Conservation (phyloP, 1,140 invertebrate species). For the Maniola jurtina region DNA sequence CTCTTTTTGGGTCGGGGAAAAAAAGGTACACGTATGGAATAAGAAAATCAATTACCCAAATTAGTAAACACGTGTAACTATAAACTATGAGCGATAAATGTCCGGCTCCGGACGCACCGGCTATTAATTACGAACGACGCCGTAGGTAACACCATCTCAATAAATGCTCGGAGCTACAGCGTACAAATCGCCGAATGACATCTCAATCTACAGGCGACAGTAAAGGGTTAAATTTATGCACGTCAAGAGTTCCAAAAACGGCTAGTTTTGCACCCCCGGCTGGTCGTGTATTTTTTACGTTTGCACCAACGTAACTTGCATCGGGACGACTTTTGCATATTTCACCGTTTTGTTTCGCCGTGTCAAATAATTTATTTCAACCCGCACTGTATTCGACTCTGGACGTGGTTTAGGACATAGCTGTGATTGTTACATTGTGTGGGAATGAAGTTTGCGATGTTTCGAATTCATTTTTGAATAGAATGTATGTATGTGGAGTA, state of each 20-base stretch:
- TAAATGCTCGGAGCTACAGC: slow-evolving; percentile 15
- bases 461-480: not conserved
- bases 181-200: slow-evolving; percentile 34
- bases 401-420: slow-evolving; percentile 34
- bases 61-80: slow-evolving; percentile 1
- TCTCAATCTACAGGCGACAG: slow-evolving; percentile 36
- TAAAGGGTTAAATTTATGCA: slow-evolving; percentile 33
- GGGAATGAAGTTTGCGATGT: slow-evolving; percentile 23
- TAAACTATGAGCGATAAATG: slow-evolving; percentile 4
- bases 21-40: too few relatives aligned
- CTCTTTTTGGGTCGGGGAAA: too few relatives aligned
- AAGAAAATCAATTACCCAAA: slow-evolving; percentile 1
- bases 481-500: not conserved
- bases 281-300: slow-evolving; percentile 38
- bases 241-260: slow-evolving; percentile 37
- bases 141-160: slow-evolving; percentile 12
- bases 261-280: slow-evolving; percentile 34
- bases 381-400: slow-evolving; percentile 32
- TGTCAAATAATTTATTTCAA: slow-evolving; percentile 42
- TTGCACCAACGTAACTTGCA: slow-evolving; percentile 37
- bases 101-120: not conserved
- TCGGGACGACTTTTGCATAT: slow-evolving; percentile 40
- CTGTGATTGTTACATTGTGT: slow-evolving; percentile 31
- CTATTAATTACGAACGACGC: slow-evolving; percentile 19
- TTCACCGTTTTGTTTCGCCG: slow-evolving; percentile 38